A percentile compares a stretch with the other conserved stretches of the same genome.
Conservation (phyloP, 1,140 invertebrate genomes). For the Leptopilina boulardi region DNA sequence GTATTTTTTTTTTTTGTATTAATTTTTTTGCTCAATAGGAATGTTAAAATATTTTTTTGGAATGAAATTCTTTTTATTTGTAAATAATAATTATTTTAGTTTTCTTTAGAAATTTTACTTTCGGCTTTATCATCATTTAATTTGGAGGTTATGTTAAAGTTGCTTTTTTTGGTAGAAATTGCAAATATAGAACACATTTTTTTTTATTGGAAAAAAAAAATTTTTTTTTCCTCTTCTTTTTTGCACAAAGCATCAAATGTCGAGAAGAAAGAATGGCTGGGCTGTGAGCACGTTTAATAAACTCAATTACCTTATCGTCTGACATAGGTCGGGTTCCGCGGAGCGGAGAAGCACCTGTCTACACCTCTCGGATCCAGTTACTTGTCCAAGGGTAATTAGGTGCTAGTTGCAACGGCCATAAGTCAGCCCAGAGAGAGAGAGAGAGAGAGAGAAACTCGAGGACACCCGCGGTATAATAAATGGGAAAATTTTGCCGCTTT, state of each 20-base stretch:
- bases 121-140: no score
- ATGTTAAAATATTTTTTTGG: no score
- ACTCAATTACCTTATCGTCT: conserved; percentile 60
- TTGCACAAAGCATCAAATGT: neutral
- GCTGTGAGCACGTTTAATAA: conserved; percentile 54
- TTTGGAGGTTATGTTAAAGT: no score
- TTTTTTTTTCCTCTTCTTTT: neutral
- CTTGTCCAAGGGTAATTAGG: conserved; percentile 59
- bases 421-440: conserved; percentile 36
- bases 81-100: no score
- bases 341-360: conserved; percentile 51
- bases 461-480: conserved; percentile 36
- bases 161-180: no score
- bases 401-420: conserved; percentile 56
- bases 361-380: conserved; percentile 48
- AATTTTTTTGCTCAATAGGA: no score
- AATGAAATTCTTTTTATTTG: no score
- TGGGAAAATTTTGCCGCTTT: conserved; percentile 35
- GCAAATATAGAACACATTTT: no score
- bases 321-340: conserved; percentile 57
- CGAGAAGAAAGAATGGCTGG: neutral
- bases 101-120: no score
- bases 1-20: no score
- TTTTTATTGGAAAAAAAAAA: no score
- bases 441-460: conserved; percentile 47